Conservation (phyloP, 2,797 vertebrate species). For the Pipistrellus pygmaeus region DNA sequence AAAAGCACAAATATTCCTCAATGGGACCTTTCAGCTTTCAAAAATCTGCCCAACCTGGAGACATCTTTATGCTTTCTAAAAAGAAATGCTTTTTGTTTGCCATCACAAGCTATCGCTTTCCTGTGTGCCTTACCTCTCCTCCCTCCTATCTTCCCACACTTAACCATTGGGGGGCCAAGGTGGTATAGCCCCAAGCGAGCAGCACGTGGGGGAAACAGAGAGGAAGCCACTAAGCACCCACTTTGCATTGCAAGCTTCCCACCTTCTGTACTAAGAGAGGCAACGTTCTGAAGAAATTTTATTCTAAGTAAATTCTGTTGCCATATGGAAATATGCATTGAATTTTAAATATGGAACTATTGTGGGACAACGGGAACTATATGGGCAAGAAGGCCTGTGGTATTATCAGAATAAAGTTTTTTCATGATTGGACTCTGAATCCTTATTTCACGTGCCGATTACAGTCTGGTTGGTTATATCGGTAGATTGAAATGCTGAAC, state of each 20-base stretch:
- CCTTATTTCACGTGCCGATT: neutral
- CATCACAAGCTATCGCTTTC: neutral
- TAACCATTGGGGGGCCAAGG: neutral
- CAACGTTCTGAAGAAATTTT: neutral
- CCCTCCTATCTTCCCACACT: rapidly evolving
- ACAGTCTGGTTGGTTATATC: neutral
- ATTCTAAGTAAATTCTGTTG: neutral
- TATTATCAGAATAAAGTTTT: neutral
- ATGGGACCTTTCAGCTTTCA: neutral
- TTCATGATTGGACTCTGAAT: neutral
- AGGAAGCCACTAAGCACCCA: neutral
- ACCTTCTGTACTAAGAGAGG: neutral
- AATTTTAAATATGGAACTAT: neutral
- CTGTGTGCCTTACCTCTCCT: no score
- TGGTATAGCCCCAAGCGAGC: neutral
- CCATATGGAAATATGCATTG: neutral
- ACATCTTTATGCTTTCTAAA: neutral
- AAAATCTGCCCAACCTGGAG: neutral
- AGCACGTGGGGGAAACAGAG: neutral
- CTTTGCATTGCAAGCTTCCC: neutral
- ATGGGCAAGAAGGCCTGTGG: neutral
- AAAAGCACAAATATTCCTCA: neutral
- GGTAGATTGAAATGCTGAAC: neutral
- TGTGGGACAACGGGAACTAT: neutral
- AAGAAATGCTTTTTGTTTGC: neutral